Conservation (phyloP, 2,797 vertebrate genomes). For the Geotrypetes seraphini region DNA sequence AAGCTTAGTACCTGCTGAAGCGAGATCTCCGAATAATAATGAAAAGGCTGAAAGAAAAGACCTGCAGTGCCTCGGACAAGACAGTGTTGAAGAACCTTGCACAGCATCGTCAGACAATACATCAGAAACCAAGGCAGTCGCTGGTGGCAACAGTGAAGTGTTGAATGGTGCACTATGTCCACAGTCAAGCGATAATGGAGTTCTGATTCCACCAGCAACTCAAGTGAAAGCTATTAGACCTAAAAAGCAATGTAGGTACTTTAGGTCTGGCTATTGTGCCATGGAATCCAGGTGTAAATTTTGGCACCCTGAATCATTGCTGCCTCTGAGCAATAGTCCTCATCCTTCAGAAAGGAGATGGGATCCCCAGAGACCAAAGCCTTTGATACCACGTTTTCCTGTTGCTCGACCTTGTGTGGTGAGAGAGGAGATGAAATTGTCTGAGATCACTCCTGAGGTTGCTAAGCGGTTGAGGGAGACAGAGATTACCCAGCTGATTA, state of each 20-base stretch:
- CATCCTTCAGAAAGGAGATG: background rate
- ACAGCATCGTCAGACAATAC: background rate
- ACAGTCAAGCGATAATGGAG: background rate
- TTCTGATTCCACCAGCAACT: background rate
- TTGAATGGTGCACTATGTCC: background rate
- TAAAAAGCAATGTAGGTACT: conserved; percentile 57
- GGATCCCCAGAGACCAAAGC: background rate
- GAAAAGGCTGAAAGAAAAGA: background rate
- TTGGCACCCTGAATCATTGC: conserved; percentile 53
- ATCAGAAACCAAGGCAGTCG: too few species aligned
- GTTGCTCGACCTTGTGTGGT: conserved; percentile 2
- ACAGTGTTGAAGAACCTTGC: background rate
- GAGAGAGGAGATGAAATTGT: conserved; percentile 45
- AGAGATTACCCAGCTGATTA: conserved; percentile 59
- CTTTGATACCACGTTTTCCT: background rate
- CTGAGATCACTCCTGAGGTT: conserved; percentile 52
- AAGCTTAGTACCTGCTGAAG: conserved; percentile 11
- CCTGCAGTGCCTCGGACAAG: background rate
- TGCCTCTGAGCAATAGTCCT: conserved; percentile 5
- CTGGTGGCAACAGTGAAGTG: background rate
- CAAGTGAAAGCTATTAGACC: conserved; percentile 1
- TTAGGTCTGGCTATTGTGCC: conserved; percentile 60
- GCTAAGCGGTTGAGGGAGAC: conserved; percentile 50
- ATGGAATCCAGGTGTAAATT: conserved; percentile 68
- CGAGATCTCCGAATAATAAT: conserved; percentile 9